These are phyloP conservation scores for Scaptomyza montana DNA, from an alignment of 1,140 invertebrate genomes.

Conservation along the genomic window DNA sequence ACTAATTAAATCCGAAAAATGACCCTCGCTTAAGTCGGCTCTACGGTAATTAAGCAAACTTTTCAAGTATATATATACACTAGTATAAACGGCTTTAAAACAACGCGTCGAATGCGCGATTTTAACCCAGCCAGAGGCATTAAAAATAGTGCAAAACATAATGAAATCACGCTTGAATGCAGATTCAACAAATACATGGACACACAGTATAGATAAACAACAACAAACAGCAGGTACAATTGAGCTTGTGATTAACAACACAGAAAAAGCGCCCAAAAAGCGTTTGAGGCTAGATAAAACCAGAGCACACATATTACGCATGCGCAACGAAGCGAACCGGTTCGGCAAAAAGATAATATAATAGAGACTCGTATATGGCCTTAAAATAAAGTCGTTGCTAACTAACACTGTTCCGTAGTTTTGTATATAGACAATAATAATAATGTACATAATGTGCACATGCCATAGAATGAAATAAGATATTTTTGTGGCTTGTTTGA, in stretches of 20 bases:
- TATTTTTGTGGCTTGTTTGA: constrained; percentile 48
- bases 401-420: constrained; percentile 20
- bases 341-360: constrained; percentile 32
- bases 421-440: neutral
- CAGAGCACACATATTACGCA: constrained; percentile 43
- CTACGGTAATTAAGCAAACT: constrained; percentile 59
- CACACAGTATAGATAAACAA: neutral
- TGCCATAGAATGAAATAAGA: constrained; percentile 52
- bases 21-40: constrained; percentile 14
- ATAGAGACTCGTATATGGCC: constrained; percentile 22
- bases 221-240: constrained; percentile 42
- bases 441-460: constrained; percentile 27
- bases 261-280: constrained; percentile 17
- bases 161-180: constrained; percentile 76
- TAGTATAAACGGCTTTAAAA: constrained; percentile 2
- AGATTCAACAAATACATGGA: constrained; percentile 28
- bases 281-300: constrained; percentile 55
- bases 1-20: neutral
- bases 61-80: constrained; percentile 47
- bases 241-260: constrained; percentile 15
- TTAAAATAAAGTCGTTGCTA: constrained; percentile 14
- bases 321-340: constrained; percentile 46
- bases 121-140: constrained; percentile 40
- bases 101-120: constrained; percentile 33
- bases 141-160: constrained; percentile 73